phyloP scores from a whole-genome alignment of 2,113 vertebrate genomes.

The Dolichotis patagonum region DNA sequence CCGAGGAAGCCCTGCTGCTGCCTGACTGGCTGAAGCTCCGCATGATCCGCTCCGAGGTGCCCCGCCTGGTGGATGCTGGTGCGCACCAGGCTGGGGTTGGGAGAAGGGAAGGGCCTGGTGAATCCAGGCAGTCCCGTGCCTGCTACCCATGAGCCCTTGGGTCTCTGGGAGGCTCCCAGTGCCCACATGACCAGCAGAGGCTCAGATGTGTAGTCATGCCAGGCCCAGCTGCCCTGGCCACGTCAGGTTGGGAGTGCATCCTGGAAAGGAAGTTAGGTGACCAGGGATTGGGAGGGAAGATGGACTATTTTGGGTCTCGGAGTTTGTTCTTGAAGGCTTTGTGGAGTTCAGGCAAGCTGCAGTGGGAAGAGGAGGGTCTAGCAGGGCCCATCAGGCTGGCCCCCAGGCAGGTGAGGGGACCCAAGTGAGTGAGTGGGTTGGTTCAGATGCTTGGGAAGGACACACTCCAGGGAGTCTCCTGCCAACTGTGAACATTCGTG shows the following conservation, averaged over 20 bases:
- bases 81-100: neutral
- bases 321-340: neutral
- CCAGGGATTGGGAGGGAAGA: too few species aligned
- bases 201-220: accelerated
- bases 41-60: slow-evolving; percentile 98
- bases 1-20: slow-evolving; percentile 96
- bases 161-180: accelerated
- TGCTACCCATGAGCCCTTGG: neutral
- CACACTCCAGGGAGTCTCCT: accelerated
- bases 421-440: accelerated
- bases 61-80: slow-evolving; percentile 97
- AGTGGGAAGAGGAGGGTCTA: neutral
- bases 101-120: too few species aligned
- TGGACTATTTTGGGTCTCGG: too few species aligned
- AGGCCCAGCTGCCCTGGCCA: accelerated
- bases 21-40: slow-evolving; percentile 98
- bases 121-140: accelerated
- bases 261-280: neutral
- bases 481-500: accelerated
- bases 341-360: neutral
- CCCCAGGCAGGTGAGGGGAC: neutral
- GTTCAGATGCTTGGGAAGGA: neutral
- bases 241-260: accelerated
- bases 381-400: too few species aligned
- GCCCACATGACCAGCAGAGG: accelerated